Base-by-base conservation (phyloP, 2,113 vertebrate genomes). In the Pimephales promelas region DNA sequence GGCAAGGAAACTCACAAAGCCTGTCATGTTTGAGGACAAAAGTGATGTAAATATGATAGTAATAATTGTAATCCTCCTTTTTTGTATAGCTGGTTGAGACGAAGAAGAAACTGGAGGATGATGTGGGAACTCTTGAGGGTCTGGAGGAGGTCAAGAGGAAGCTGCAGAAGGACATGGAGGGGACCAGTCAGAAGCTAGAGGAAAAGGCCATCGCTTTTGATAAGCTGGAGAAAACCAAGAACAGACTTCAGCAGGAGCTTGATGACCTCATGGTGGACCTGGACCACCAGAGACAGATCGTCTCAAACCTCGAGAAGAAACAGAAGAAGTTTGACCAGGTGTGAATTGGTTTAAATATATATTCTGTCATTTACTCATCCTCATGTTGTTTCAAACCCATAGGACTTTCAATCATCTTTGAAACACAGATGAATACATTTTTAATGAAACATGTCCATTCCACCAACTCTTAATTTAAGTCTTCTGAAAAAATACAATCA, bases 261-360 rank as follows among this genome's bases (percentile, higher is more conserved):
- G 98, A 99, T 16, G 98, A 99, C 90, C 92, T 98, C 83, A 95
- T 94, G 64, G 97, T 99, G 47, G 97, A 99, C 79, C 93, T 99
- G 86, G 98, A 99, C 87, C 97, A 98, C 81, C 98, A 99, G 87
- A 95, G 98, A 74, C 98, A 99, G 91, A 97, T 97, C 0, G 97
- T 98, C 66, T 99, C 97, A 64, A 99, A 96, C 93, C 82, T 99
- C 88, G 98, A 99, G 91, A 99, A 99, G 88, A 99, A 99, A 87
- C 98, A 99, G 93, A 99, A 99, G 92, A 99, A 99, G 89, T 99
- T 99, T 66, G 98, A 99, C 86, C 98, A 99, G 96, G 98, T 98
- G 91, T 4, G 34, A 24, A 24, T 47, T 10, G 10, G 7, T 16
- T 77, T n/a, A n/a, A n/a, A n/a, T n/a, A n/a, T n/a, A n/a, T n/a